Conservation (phyloP, 2,797 vertebrate species). For the Bradypodion pumilum region DNA sequence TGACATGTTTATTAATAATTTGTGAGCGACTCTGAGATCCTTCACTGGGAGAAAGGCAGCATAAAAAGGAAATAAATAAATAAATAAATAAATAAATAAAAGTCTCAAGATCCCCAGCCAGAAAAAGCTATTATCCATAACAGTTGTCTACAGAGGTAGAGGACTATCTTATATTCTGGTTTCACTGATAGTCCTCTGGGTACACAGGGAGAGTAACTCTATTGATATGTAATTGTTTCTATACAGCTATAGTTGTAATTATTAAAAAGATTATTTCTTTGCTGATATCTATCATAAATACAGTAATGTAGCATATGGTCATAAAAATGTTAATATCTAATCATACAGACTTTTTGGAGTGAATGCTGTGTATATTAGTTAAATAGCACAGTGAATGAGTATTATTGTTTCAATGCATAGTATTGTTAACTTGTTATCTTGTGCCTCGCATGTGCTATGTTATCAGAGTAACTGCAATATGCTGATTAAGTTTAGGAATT, state of each 20-base stretch:
- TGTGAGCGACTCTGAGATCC: no score
- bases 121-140: no score
- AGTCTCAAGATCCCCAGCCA: neutral
- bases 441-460: neutral
- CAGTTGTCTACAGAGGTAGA: neutral
- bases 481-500: conserved; percentile 15
- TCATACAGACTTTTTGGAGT: neutral
- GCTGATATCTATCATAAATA: neutral
- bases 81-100: no score
- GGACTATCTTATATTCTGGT: neutral
- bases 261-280: neutral
- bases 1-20: no score
- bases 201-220: neutral
- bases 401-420: conserved; percentile 7
- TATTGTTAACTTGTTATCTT: conserved; percentile 22
- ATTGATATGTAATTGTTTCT: neutral
- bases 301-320: neutral
- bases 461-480: neutral
- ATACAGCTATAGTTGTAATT: neutral
- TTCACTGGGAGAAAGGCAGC: no score
- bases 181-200: neutral
- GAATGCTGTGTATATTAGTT: neutral
- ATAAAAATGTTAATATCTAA: conserved; percentile 10
- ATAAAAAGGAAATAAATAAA: no score
- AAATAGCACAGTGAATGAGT: neutral